Percentiles rank a stretch among this genome's conserved stretches.
Evolutionary conservation across 2,888 invertebrate genomes (phyloP).

Genomic region (Drosophila antonietae): DNA sequence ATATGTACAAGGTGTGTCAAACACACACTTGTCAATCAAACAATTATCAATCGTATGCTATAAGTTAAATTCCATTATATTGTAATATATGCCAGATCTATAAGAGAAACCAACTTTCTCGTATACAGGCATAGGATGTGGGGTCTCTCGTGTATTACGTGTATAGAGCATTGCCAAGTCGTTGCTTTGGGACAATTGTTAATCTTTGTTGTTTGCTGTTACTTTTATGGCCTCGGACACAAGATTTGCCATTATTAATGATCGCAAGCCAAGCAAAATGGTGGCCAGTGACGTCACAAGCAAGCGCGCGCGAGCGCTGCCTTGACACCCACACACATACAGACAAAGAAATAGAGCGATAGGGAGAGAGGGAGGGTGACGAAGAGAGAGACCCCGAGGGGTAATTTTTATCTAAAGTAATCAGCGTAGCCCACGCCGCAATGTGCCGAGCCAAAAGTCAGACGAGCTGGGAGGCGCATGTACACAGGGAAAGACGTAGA

Average conservation of each 20-base stretch:
- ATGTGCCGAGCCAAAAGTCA: conserved; percentile 17
- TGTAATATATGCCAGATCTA: not conserved
- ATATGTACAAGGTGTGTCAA: not conserved
- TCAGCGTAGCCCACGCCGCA: conserved; percentile 58
- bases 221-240: conserved; percentile 38
- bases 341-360: not conserved
- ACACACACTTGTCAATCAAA: not conserved
- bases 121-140: not conserved
- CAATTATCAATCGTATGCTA: not conserved
- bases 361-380: not conserved
- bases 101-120: not conserved
- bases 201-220: conserved; percentile 8
- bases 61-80: not conserved
- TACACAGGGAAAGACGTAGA: not conserved
- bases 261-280: conserved; percentile 44
- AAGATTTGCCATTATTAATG: conserved; percentile 68
- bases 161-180: conserved; percentile 1
- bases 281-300: conserved; percentile 61
- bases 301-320: conserved; percentile 7
- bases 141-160: not conserved
- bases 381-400: not conserved
- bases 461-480: not conserved
- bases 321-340: conserved; percentile 35
- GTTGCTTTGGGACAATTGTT: not conserved
- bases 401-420: conserved; percentile 59